These are phyloP conservation scores for Hyposoter dolosus DNA, from an alignment of 2,888 invertebrate genomes.

Conservation along the genomic window DNA sequence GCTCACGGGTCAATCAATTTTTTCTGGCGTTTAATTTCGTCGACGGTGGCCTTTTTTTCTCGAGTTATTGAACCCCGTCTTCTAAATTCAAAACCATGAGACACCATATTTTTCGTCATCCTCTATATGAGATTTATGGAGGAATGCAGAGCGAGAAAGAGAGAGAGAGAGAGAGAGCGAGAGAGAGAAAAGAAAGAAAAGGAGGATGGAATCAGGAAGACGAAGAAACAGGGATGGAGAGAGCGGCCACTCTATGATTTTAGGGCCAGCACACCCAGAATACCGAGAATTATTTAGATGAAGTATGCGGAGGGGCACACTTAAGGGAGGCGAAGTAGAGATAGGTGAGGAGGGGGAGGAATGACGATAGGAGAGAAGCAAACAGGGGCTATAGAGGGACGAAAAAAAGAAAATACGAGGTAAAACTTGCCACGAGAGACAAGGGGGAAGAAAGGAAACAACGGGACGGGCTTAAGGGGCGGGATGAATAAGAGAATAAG, in stretches of 20 bases:
- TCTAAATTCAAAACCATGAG: background rate
- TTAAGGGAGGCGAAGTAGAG: constrained; percentile 10
- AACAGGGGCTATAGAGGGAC: constrained; percentile 7
- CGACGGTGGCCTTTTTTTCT: background rate
- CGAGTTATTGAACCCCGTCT: background rate
- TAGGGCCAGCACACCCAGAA: constrained; percentile 47
- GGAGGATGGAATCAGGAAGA: background rate
- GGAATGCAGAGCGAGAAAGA: background rate
- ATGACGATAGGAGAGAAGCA: background rate
- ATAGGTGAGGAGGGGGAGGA: background rate
- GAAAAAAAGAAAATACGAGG: background rate
- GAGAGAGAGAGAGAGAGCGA: background rate
- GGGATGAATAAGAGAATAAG: constrained; percentile 35
- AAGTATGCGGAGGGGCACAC: constrained; percentile 49
- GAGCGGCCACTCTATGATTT: constrained; percentile 57
- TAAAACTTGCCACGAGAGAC: constrained; percentile 52
- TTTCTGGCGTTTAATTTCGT: no score
- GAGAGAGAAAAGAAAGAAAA: background rate
- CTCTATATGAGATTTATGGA: background rate
- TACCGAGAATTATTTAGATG: constrained; percentile 62
- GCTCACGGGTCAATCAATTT: no score
- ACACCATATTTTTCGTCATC: background rate
- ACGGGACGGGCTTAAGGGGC: constrained; percentile 12
- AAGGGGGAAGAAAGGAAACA: constrained; percentile 20
- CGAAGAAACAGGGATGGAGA: background rate